These are phyloP conservation scores for Tonatia bakeri DNA, from an alignment of 2,113 vertebrate species.

Conservation along the genomic window DNA sequence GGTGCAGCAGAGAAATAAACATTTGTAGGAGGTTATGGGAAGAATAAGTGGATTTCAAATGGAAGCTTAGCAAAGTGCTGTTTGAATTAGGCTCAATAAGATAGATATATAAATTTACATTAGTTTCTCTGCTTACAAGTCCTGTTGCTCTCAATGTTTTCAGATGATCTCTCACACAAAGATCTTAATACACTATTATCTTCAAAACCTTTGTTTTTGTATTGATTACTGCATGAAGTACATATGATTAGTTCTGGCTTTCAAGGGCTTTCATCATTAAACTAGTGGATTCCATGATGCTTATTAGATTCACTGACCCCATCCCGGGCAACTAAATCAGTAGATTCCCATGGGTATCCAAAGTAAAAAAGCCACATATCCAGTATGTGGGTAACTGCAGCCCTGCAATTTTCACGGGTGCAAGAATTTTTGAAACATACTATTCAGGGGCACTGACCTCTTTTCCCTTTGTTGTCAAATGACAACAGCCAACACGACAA, in stretches of 20 bases:
- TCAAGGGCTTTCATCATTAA: neutral
- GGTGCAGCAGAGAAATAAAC: neutral
- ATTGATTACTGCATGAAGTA: neutral
- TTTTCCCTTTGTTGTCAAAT: neutral
- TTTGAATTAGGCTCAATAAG: neutral
- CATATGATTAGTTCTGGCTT: neutral
- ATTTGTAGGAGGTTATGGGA: neutral
- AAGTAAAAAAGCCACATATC: neutral
- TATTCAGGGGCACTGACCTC: neutral
- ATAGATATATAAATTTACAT: neutral
- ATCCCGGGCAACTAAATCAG: neutral
- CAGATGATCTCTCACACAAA: neutral
- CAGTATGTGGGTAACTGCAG: neutral
- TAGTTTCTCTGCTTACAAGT: neutral
- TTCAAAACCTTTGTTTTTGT: neutral
- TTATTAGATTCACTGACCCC: neutral
- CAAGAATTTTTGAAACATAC: neutral
- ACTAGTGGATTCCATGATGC: neutral
- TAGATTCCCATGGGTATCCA: neutral
- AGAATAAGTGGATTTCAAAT: neutral
- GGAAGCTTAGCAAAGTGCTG: neutral
- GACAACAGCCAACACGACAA: neutral
- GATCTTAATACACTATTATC: neutral
- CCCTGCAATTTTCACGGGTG: neutral
- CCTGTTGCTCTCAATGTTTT: neutral